A percentile compares a stretch with the other conserved stretches of the same genome.
These are phyloP conservation scores for Ctenosaura bakeri DNA, from an alignment of 2,797 vertebrate genomes.

Conservation along the genomic window DNA sequence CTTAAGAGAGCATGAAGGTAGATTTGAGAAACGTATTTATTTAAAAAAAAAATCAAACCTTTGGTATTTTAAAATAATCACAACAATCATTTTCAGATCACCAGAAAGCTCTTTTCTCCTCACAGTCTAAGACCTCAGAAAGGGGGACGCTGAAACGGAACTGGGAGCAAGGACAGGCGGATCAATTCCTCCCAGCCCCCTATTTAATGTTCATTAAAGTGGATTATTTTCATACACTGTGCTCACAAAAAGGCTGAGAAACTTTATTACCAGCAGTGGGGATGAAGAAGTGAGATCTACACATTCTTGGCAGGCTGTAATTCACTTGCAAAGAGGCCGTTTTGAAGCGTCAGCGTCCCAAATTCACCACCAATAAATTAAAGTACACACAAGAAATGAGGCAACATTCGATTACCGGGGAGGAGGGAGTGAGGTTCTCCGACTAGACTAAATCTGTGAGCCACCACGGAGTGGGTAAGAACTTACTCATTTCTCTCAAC, in stretches of 20 bases:
- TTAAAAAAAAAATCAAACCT: slow-evolving; percentile 75
- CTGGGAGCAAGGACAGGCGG: slow-evolving; percentile 31
- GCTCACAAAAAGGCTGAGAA: slow-evolving; percentile 56
- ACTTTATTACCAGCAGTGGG: slow-evolving; percentile 37
- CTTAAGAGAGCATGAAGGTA: not conserved
- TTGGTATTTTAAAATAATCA: slow-evolving; percentile 82
- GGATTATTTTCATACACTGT: slow-evolving; percentile 43
- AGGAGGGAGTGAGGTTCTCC: slow-evolving; percentile 11
- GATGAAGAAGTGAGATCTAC: not conserved
- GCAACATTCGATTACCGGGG: slow-evolving; percentile 44
- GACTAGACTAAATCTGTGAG: slow-evolving; percentile 47
- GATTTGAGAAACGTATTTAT: slow-evolving; percentile 78
- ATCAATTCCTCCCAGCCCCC: slow-evolving; percentile 13
- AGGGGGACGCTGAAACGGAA: slow-evolving; percentile 51
- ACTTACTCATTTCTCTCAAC: slow-evolving; percentile 51
- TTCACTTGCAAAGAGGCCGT: slow-evolving; percentile 14
- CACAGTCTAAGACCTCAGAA: slow-evolving; percentile 65
- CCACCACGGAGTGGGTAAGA: not conserved
- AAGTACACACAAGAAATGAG: slow-evolving; percentile 67
- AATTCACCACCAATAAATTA: slow-evolving; percentile 78
- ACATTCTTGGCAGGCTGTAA: slow-evolving; percentile 23
- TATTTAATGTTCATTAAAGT: slow-evolving; percentile 14
- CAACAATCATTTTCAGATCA: slow-evolving; percentile 67
- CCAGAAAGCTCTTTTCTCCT: slow-evolving; percentile 70
- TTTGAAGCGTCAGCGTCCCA: slow-evolving; percentile 45